phyloP scores from a whole-genome alignment of 2,113 vertebrate genomes.

The Onychostoma macrolepis region DNA sequence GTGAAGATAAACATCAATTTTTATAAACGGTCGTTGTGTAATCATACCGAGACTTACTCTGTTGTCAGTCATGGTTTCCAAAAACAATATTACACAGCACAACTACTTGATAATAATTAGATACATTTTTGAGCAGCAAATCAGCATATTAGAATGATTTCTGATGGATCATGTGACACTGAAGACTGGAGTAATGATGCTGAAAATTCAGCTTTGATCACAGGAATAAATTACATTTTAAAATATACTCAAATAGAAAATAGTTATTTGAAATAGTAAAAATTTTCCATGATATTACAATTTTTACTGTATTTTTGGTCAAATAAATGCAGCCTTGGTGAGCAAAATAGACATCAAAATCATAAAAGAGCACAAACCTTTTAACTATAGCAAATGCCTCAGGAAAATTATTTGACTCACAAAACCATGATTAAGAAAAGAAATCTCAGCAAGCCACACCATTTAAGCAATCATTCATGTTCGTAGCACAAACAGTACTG shows the following conservation, averaged over 20 bases:
- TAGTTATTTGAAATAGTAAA: neutral
- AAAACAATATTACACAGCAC: neutral
- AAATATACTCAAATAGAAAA: neutral
- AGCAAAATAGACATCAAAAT: neutral
- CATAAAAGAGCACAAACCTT: too few relatives aligned
- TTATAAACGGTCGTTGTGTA: neutral
- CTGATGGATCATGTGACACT: neutral
- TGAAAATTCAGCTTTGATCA: neutral
- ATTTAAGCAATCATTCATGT: neutral
- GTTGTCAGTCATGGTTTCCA: neutral
- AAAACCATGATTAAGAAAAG: neutral
- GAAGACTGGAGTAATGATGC: neutral
- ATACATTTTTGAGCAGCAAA: neutral
- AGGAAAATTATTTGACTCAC: neutral
- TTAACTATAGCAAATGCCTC: neutral
- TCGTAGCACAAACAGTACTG: neutral
- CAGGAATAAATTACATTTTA: neutral
- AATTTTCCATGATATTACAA: neutral
- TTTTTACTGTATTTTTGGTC: neutral
- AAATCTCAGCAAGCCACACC: neutral
- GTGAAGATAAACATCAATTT: conserved; percentile 1
- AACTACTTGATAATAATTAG: neutral
- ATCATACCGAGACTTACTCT: neutral
- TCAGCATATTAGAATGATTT: neutral
- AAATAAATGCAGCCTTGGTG: neutral